phyloP scores from a whole-genome alignment of 2,797 vertebrate genomes.

The Enteromius viviparus region DNA sequence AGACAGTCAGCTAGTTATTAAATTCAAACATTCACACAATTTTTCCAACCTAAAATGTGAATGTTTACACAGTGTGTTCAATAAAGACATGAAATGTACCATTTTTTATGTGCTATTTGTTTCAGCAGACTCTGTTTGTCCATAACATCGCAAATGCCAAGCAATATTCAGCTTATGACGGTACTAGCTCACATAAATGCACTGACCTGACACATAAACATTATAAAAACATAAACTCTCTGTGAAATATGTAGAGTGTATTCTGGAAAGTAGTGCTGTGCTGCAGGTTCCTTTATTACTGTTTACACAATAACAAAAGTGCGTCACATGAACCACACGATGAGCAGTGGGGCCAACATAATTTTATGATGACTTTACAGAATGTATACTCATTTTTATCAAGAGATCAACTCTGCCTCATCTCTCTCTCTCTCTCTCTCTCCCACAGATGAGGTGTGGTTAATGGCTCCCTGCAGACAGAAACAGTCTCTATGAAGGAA shows the following conservation, averaged over 20 bases:
- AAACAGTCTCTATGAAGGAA: slow-evolving; percentile 63
- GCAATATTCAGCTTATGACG: slow-evolving; percentile 16
- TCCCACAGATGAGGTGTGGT: slow-evolving; percentile 14
- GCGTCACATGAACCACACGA: not conserved
- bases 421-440: slow-evolving; percentile 10
- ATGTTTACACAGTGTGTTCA: slow-evolving; percentile 6
- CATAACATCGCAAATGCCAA: not conserved
- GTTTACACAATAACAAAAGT: slow-evolving; percentile 34
- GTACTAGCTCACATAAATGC: not conserved
- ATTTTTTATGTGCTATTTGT: slow-evolving; percentile 10
- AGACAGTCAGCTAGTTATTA: not conserved
- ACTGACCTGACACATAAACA: not conserved
- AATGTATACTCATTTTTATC: slow-evolving; percentile 4
- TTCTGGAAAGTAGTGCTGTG: slow-evolving; percentile 9
- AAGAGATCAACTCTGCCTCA: slow-evolving; percentile 47
- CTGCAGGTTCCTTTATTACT: slow-evolving; percentile 30
- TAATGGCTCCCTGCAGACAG: slow-evolving; percentile 22
- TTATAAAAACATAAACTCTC: slow-evolving; percentile 2
- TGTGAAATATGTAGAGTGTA: not conserved
- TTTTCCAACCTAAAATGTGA: slow-evolving; percentile 7
- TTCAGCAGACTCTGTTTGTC: not conserved
- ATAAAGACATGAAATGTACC: slow-evolving; percentile 2
- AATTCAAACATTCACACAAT: not conserved
- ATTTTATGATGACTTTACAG: slow-evolving; percentile 31
- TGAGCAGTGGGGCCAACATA: slow-evolving; percentile 45